Evolutionary conservation across 2,888 invertebrate genomes (phyloP), one percentile per base, ranked within the genome.

Genomic region (Synanthedon formicaeformis): DNA sequence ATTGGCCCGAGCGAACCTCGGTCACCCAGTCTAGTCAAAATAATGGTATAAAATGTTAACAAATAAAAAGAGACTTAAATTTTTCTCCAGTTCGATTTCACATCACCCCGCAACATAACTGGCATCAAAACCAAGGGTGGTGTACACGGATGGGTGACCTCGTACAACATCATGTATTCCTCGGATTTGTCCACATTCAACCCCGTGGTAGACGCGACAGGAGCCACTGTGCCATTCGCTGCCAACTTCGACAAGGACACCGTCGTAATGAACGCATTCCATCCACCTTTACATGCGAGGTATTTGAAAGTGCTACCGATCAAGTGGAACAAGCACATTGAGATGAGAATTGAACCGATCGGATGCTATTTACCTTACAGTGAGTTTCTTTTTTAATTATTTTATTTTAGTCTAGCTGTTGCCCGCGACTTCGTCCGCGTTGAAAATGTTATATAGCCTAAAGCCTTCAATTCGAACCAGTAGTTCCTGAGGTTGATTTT

Each of bases 341-440:
- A 93, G 60, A 84, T 96, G 75, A 89, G 92, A 55, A 77, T 92
- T 0, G 95, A 96, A 65, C 90, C 96, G 0, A 81, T 92, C 12
- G 96, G 96, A 5, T 96, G 96, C 70, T 95, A 89, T 61, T 80
- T 90, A 60, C 91, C 92, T 1, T 94, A 94, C 48, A 78, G 84
- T 85, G 51, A 81, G 83, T 45, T n/a, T n/a, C n/a, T n/a, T 13
- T 45, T 13, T 45, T n/a, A 13, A 13, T 13, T 45, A 12, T 41
- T n/a, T 41, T 3, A 23, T 23, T 23, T 23, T 23, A 23, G 5
- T n/a, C n/a, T n/a, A n/a, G 4, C 1, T 34, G 8, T 34, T 23
- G 1, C 23, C 5, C 4, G 23, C 23, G 23, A 23, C 5, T 23
- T 5, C 5, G 23, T 23, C 5, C 5, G 23, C 23, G 23, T 5